Percentiles rank a stretch among this genome's conserved stretches.
These are phyloP conservation scores for Formica aserva DNA, from an alignment of 2,888 invertebrate genomes.

Conservation along the genomic window DNA sequence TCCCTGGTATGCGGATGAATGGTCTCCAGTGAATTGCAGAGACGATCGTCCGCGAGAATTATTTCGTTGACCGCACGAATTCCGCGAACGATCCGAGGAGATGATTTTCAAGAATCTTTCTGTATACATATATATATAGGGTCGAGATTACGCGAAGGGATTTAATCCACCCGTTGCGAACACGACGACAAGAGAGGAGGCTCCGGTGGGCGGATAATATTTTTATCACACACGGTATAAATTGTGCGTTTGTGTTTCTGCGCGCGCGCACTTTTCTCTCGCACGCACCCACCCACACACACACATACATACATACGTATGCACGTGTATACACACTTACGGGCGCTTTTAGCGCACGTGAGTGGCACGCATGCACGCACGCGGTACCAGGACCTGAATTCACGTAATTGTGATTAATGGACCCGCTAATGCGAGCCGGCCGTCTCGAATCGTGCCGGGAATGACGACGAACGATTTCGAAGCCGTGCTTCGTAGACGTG, in stretches of 20 bases:
- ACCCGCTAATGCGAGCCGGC: conserved; percentile 76
- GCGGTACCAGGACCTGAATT: conserved; percentile 78
- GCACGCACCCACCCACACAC: neutral
- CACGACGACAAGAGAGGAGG: conserved; percentile 71
- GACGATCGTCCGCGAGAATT: conserved; percentile 58
- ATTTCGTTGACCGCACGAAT: conserved; percentile 63
- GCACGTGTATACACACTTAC: conserved; percentile 14
- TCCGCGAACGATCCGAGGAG: conserved; percentile 52
- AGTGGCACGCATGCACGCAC: conserved; percentile 29
- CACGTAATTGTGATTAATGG: conserved; percentile 85
- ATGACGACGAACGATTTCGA: conserved; percentile 77
- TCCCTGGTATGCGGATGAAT: conserved; percentile 30
- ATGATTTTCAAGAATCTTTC: conserved; percentile 57
- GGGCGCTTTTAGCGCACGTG: conserved; percentile 35
- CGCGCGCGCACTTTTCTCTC: conserved; percentile 44
- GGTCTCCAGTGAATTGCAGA: conserved; percentile 27
- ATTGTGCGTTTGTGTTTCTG: conserved; percentile 69
- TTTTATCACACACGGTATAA: conserved; percentile 70
- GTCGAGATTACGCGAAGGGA: conserved; percentile 67
- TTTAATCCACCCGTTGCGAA: conserved; percentile 73
- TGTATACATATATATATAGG: conserved; percentile 40
- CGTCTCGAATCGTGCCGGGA: conserved; percentile 74
- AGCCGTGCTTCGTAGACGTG: conserved; percentile 53
- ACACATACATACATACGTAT: conserved; percentile 32
- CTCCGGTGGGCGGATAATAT: conserved; percentile 78